Conservation (phyloP, 2,113 vertebrate species). For the Tor tambroides region DNA sequence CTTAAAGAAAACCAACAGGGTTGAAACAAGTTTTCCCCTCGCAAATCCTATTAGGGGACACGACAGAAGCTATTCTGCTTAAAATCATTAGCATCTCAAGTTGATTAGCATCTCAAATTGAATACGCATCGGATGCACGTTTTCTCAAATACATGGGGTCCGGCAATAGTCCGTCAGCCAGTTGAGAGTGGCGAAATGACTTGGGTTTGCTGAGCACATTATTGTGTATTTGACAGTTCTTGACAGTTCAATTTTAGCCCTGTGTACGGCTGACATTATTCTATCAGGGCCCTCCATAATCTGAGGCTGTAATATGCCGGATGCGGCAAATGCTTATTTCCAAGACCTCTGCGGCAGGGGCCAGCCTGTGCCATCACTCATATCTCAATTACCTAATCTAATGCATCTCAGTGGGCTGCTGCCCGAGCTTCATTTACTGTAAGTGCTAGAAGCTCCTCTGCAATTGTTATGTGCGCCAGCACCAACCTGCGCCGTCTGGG, state of each 20-base stretch:
- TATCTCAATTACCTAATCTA: constrained; percentile 85
- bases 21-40: constrained; percentile 1
- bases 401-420: constrained; percentile 76
- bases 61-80: constrained; percentile 8
- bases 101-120: not conserved
- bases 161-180: not conserved
- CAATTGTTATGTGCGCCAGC: constrained; percentile 74
- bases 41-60: constrained; percentile 11
- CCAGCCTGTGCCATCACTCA: constrained; percentile 71
- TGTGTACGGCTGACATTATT: constrained; percentile 60
- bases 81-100: constrained; percentile 46
- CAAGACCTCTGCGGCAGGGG: constrained; percentile 66
- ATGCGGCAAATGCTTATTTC: constrained; percentile 57
- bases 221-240: constrained; percentile 64
- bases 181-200: constrained; percentile 22
- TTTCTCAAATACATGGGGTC: not conserved
- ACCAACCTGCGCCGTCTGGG: constrained; percentile 75
- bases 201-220: constrained; percentile 49
- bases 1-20: not conserved
- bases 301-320: constrained; percentile 49
- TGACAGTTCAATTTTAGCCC: constrained; percentile 68
- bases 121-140: not conserved
- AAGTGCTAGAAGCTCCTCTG: constrained; percentile 74
- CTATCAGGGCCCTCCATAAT: constrained; percentile 59
- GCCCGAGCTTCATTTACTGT: constrained; percentile 73